Evolutionary conservation across 2,888 invertebrate genomes (phyloP), one percentile per base, ranked within the genome.

Genomic region (Heliconius erato): DNA sequence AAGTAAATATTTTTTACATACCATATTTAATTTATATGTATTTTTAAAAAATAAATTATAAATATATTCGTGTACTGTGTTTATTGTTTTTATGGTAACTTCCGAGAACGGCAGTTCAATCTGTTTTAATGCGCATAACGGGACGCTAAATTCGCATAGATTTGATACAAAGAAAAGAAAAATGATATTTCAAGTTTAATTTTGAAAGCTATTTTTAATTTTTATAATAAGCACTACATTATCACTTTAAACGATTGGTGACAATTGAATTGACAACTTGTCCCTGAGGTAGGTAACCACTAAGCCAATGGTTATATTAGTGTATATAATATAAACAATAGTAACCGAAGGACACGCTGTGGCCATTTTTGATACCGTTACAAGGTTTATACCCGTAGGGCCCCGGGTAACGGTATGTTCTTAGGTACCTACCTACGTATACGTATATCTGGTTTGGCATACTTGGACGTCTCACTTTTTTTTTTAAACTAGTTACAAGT

Each of bases 361-460:
- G 82, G 79, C 74, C 74, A 85, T 86, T 85, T 63, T 85, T 85
- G 81, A 84, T 86, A 87, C 88, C 86, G 88, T 88, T 87, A 87
- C 79, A 85, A 87, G 86, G 87, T 86, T 86, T 54, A 54, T 81
- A 87, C 87, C 88, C 87, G 85, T 83, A 87, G 88, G 86, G 88
- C 88, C 88, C 83, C 88, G 81, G 84, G 80, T 88, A 88, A 88
- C 88, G 88, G 88, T 82, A 86, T 71, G 80, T 63, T 85, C 79
- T 80, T 81, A 82, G 80, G 79, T 72, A 82, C 14, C n/a, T 82
- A 69, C 49, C 49, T 81, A 80, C 79, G 65, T 80, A 67, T 84
- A 83, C 44, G 26, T 28, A 44, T 72, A 83, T 83, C 84, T 85
- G 80, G 84, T 85, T 85, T 85, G 83, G 81, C 79, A 74, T 85